Evolutionary conservation across 2,888 invertebrate genomes (phyloP), one percentile per base, ranked within the genome.

Genomic region (Oscheius sp.): DNA sequence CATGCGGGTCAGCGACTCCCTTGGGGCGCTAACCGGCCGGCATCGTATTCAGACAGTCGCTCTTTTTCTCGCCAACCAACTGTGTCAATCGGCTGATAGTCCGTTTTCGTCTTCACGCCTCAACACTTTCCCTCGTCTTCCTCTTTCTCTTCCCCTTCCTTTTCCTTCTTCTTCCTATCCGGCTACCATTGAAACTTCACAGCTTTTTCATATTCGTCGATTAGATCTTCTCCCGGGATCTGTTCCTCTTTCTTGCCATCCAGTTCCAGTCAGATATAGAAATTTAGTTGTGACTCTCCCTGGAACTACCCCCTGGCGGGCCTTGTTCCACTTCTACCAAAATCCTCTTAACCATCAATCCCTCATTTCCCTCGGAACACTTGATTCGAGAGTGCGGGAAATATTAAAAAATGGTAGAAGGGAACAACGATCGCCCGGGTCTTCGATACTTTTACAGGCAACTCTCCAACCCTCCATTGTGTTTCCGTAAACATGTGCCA

Each of bases 241-340:
- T 24, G 22, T 14, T 24, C 47, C 8, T 14, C 45, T 51, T 12
- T 28, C 51, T n/a, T n/a, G n/a, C n/a, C n/a, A n/a, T n/a, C n/a
- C n/a, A n/a, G n/a, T n/a, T 28, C 30, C 51, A 12, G n/a, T 2
- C 33, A 20, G 54, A 30, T n/a, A n/a, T n/a, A n/a, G n/a, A n/a
- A n/a, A n/a, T n/a, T n/a, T n/a, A n/a, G n/a, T n/a, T n/a, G n/a
- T n/a, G 36, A 22, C 22, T 50, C 28, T 28, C 50, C 20, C 30
- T 50, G 50, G 50, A 24, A 30, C 9, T 33, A 17, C 44, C 38
- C 59, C 17, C 54, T 12, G 26, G 2, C 36, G 56, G 59, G 17
- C 59, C 59, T 59, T 44, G 59, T 30, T 59, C 59, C 59, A 59
- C 44, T 41, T 59, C 54, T 36, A 22, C 33, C 50, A 14, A 54